phyloP scores from a whole-genome alignment of 2,888 invertebrate species.

The Taenaris catops region DNA sequence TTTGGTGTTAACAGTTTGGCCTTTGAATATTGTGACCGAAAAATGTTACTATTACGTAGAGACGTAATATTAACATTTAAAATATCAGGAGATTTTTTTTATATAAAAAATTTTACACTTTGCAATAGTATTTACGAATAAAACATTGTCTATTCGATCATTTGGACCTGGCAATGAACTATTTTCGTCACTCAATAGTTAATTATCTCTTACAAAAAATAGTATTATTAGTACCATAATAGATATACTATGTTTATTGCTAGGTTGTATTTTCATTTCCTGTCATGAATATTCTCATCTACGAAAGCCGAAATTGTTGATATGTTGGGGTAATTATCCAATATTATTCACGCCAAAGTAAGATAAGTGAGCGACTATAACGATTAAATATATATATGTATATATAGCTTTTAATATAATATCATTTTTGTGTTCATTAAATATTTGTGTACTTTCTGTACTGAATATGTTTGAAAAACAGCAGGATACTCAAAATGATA shows the following conservation, averaged over 20 bases:
- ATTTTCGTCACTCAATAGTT: too few relatives aligned
- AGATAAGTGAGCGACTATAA: slow-evolving; percentile 64
- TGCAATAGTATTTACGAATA: too few relatives aligned
- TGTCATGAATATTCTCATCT: slow-evolving; percentile 5
- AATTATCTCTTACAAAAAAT: too few relatives aligned
- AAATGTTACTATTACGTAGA: too few relatives aligned
- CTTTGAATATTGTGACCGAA: slow-evolving; percentile 4
- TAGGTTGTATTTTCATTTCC: slow-evolving; percentile 7
- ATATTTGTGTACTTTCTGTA: slow-evolving; percentile 64
- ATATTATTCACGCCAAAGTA: slow-evolving; percentile 67
- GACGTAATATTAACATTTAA: too few relatives aligned
- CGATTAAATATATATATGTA: too few relatives aligned
- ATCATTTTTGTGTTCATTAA: slow-evolving; percentile 35
- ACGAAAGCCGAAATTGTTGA: neutral
- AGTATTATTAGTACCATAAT: too few relatives aligned
- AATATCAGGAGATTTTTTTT: too few relatives aligned
- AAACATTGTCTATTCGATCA: too few relatives aligned
- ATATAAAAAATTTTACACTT: too few relatives aligned
- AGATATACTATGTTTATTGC: slow-evolving; percentile 9
- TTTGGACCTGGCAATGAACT: too few relatives aligned
- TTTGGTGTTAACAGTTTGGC: slow-evolving; percentile 19
- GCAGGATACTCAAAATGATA: slow-evolving; percentile 64
- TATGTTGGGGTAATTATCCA: slow-evolving; percentile 2
- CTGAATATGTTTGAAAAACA: slow-evolving; percentile 60
- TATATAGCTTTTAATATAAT: slow-evolving; percentile 14